Base-by-base conservation (phyloP, 1,140 invertebrate species). In the Drosophila varians region DNA sequence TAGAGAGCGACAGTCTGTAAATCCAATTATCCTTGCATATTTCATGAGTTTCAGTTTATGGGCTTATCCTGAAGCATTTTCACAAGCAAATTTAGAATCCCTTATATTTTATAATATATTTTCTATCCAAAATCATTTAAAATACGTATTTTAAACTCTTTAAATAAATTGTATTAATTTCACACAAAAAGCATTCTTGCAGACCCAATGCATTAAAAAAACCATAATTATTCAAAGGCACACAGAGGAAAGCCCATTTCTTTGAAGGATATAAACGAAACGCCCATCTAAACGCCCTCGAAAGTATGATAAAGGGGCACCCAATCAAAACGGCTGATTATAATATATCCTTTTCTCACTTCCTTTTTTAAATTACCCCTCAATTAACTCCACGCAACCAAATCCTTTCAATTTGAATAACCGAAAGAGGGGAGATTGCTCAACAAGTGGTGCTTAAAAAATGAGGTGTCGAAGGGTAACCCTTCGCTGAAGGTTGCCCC, bases 401-500 rank as follows among this genome's bases (percentile, higher is more conserved):
- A 86, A 86, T 86, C 82, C 82, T 79, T 74, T 66, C 69, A 75
- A 87, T 87, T 87, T 87, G 82, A 87, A 87, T 87, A 88, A 76
- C 38, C 26, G 14, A 40, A 11, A 34, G 14, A 54, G 69, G 60
- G 57, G 56, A 61, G 31, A 62, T 34, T 4, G 40, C 31, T 80
- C 82, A 86, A 86, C 82, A 86, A 86, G 82, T 87, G 64, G 61
- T 23, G 28, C 58, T 54, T 66, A 52, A 57, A 42, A 26, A 60
- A 58, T 12, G 52, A 66, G 57, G 69, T 68, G 60, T 23, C 68
- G 55, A 47, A 52, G 70, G 57, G 52, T 42, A 79, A 48, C 76
- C 77, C 54, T 42, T 18, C 14, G 3, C 12, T 5, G 14, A 31
- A 21, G 45, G 48, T 34, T 34, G 25, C 58, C 56, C 48, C 43